A percentile compares a stretch with the other conserved stretches of the same genome.
Conservation (phyloP, 2,113 vertebrate species). For the Hemicordylus capensis region DNA sequence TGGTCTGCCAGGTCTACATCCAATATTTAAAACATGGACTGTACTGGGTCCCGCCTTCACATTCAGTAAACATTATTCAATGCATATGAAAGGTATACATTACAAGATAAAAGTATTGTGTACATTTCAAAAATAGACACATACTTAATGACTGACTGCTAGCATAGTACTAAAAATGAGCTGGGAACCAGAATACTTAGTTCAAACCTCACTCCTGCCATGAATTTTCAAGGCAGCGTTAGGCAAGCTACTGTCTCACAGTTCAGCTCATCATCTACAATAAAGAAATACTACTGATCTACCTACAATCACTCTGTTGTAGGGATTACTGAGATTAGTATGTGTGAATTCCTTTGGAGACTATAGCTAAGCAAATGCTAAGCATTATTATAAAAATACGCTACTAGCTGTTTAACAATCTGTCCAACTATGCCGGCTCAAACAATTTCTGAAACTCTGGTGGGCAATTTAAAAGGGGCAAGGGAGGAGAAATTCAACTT, state of each 20-base stretch:
- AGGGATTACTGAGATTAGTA: background rate
- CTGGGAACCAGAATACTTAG: background rate
- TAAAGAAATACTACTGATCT: background rate
- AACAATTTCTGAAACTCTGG: background rate
- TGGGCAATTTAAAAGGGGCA: background rate
- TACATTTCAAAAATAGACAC: background rate
- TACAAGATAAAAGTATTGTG: background rate
- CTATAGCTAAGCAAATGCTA: background rate
- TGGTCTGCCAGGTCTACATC: background rate
- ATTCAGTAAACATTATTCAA: background rate
- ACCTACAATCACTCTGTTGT: background rate
- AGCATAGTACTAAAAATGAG: background rate
- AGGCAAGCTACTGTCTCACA: background rate
- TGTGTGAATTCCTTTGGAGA: background rate
- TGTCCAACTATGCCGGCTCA: background rate
- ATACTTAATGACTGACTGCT: background rate
- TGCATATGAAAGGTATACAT: background rate
- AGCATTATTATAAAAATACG: background rate
- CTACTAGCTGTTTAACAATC: background rate
- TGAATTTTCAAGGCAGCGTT: background rate
- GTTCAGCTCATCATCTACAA: background rate
- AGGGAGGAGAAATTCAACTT: background rate
- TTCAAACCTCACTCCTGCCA: background rate
- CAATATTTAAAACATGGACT: background rate
- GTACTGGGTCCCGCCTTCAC: background rate